phyloP scores from a whole-genome alignment of 2,113 vertebrate species.

The Tursiops truncatus region DNA sequence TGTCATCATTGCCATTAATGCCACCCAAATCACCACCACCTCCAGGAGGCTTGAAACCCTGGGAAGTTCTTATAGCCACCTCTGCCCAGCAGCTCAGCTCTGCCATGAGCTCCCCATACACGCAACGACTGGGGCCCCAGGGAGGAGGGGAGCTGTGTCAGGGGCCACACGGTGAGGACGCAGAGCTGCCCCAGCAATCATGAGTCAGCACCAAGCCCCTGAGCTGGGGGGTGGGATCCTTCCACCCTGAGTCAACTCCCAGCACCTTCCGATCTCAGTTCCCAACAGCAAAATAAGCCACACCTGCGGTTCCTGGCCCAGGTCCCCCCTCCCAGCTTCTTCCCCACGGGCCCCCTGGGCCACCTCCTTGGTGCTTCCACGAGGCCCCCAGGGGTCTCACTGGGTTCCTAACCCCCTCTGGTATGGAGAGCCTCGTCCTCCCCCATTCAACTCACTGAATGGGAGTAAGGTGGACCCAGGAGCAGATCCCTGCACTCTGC shows the following conservation, averaged over 20 bases:
- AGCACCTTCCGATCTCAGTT: background rate
- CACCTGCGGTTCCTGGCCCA: background rate
- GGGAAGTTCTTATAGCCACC: background rate
- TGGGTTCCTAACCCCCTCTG: background rate
- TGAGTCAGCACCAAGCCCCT: background rate
- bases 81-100: background rate
- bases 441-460: background rate
- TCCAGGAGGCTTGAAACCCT: background rate
- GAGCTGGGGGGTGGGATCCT: background rate
- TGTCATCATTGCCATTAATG: background rate
- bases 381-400: background rate
- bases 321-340: background rate
- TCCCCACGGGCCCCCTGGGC: background rate
- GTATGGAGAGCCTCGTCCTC: background rate
- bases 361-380: background rate
- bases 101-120: background rate
- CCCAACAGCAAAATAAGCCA: background rate
- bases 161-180: background rate
- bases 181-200: background rate
- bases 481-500: background rate
- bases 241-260: background rate
- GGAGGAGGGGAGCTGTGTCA: background rate
- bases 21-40: background rate
- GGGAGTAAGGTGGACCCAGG: background rate
- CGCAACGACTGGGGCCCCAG: accelerated